Evolutionary conservation across 2,888 invertebrate genomes (phyloP), one percentile per base, ranked within the genome.

Genomic region (Muscina levida): DNA sequence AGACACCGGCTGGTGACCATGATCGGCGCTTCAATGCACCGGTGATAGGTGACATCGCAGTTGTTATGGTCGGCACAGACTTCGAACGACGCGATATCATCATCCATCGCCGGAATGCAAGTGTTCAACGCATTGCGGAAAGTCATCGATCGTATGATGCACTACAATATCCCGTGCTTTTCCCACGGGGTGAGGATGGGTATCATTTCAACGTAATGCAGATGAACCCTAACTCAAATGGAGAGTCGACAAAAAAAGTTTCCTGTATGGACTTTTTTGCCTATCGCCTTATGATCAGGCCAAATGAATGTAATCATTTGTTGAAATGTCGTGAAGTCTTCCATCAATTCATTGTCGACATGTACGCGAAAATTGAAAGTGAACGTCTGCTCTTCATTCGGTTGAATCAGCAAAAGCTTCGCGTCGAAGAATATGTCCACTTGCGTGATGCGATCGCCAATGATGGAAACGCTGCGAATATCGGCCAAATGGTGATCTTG

Each of bases 281-380:
- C 8, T 74, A 72, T 74, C 67, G 48, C 0, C 8, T 82, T 1
- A 72, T 82, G 66, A 71, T 76, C n/a, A 15, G 57, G n/a, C 37
- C 4, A 42, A 59, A 77, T 42, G 31, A 24, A n/a, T 10, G 11
- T 4, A 86, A 86, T 77, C 39, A 82, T 53, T 73, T 86, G 37
- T 44, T 85, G 44, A 65, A 75, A 75, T 86, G 83, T 72, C 80
- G 85, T 4, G 73, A 68, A 65, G 81, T 89, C 3, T 86, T 85
- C 51, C 85, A 87, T 57, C 88, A 90, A 79, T 89, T 80, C 65
- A 67, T 85, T 26, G 88, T 89, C 2, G 89, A 90, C 74, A 84
- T 85, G 85, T 89, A 87, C 82, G 87, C 83, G 0, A 89, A 88
- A 83, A 85, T 88, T 22, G 89, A 90, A 82, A 85, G 79, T 5